Percentiles rank a stretch among this genome's conserved stretches.
phyloP scores from a whole-genome alignment of 2,888 invertebrate species.

The Ormyrus rosae region DNA sequence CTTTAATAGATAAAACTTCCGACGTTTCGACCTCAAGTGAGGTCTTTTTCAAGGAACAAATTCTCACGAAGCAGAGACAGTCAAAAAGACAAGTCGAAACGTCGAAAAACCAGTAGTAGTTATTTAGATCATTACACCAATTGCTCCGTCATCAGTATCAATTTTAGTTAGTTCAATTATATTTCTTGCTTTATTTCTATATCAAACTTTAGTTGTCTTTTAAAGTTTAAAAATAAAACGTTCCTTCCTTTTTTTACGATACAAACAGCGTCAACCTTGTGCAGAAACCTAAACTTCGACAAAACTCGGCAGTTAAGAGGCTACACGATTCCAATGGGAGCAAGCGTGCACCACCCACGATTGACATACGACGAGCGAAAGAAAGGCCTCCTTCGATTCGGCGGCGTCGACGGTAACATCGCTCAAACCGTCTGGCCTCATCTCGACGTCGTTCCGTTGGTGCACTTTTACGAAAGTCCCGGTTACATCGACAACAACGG shows the following conservation, averaged over 20 bases:
- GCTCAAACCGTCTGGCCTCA: not conserved
- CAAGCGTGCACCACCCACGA: not conserved
- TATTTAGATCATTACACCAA: too few species aligned
- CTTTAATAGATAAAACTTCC: too few species aligned
- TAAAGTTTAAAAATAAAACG: too few species aligned
- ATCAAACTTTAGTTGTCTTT: too few species aligned
- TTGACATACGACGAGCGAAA: not conserved
- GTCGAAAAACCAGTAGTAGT: too few species aligned
- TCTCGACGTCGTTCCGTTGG: not conserved
- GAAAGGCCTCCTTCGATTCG: not conserved
- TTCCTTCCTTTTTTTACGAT: not conserved
- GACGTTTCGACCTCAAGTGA: too few species aligned
- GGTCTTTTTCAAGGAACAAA: too few species aligned
- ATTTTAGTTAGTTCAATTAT: too few species aligned
- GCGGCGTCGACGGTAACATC: constrained; percentile 27
- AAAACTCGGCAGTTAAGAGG: constrained; percentile 12
- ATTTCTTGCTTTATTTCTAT: too few species aligned
- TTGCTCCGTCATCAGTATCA: too few species aligned
- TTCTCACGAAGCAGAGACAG: too few species aligned
- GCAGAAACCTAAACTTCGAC: constrained; percentile 15
- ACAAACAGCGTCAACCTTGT: not conserved
- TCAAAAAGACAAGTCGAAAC: too few species aligned
- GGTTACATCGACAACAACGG: constrained; percentile 12
- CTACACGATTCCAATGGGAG: constrained; percentile 7
- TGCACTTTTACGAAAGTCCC: not conserved